Percentiles rank a stretch among this genome's conserved stretches.
Conservation (phyloP, 2,797 vertebrate species). For the Dermochelys coriacea region DNA sequence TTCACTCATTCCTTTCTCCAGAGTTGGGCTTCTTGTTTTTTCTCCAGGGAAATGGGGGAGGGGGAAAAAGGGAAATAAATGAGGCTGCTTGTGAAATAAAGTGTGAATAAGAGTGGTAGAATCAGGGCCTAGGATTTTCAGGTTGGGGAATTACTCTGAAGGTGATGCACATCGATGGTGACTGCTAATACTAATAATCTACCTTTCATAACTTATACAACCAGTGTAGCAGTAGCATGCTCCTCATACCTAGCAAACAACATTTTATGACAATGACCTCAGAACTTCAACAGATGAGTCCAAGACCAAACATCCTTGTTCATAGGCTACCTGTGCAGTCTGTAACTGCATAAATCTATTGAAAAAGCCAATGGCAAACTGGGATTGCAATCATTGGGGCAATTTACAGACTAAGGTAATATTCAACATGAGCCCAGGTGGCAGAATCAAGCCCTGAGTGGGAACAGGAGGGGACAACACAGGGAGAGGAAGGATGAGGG, state of each 20-base stretch:
- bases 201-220: neutral
- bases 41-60: constrained; percentile 73
- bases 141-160: neutral
- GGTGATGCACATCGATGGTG: neutral
- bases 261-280: neutral
- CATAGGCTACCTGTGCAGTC: neutral
- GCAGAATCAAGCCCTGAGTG: neutral
- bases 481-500: neutral
- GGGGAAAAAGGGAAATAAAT: neutral
- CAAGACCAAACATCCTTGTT: constrained; percentile 2
- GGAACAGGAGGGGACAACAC: neutral
- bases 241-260: neutral
- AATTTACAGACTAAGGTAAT: neutral
- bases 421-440: neutral
- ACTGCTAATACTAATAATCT: neutral
- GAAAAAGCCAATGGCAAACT: neutral
- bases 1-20: constrained; percentile 72
- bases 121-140: neutral
- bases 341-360: neutral
- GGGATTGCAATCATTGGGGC: neutral
- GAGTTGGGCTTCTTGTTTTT: constrained; percentile 65
- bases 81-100: neutral
- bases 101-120: neutral
- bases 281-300: constrained; percentile 2
- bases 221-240: neutral